Percentiles rank a stretch among this genome's conserved stretches.
Conservation (phyloP, 2,888 invertebrate species). For the Cecidostiba fungosa region DNA sequence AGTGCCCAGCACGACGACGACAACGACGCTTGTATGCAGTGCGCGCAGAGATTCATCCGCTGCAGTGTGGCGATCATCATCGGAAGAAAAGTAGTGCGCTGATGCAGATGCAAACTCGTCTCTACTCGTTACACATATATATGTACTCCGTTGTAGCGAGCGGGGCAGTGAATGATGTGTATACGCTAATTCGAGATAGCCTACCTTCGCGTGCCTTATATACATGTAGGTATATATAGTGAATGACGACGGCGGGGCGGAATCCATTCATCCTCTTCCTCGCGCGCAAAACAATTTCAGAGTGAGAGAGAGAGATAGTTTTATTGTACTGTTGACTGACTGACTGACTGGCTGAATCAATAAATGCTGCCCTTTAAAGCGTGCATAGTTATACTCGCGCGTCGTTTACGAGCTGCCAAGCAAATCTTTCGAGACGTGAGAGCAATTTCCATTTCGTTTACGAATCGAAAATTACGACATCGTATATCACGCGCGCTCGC, state of each 20-base stretch:
- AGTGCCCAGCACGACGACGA: slow-evolving; percentile 29
- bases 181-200: slow-evolving; percentile 46
- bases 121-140: slow-evolving; percentile 31
- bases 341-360: slow-evolving; percentile 28
- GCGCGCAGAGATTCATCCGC: slow-evolving; percentile 1
- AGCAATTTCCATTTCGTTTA: slow-evolving; percentile 1
- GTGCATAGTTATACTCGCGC: no score
- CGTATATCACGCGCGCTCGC: not conserved
- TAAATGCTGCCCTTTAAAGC: not conserved
- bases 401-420: slow-evolving; percentile 18
- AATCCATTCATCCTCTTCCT: not conserved
- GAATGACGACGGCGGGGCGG: not conserved
- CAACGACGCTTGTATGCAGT: not conserved
- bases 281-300: slow-evolving; percentile 38
- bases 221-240: not conserved
- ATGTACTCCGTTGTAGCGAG: no score
- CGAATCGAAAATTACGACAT: slow-evolving; percentile 21
- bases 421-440: slow-evolving; percentile 24
- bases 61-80: slow-evolving; percentile 4
- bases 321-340: slow-evolving; percentile 33
- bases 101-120: no score
- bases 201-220: not conserved
- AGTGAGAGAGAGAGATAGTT: not conserved
- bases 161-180: slow-evolving; percentile 40
- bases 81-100: slow-evolving; percentile 18